Evolutionary conservation across 1,140 invertebrate genomes (phyloP).

Genomic region (Achroia grisella): DNA sequence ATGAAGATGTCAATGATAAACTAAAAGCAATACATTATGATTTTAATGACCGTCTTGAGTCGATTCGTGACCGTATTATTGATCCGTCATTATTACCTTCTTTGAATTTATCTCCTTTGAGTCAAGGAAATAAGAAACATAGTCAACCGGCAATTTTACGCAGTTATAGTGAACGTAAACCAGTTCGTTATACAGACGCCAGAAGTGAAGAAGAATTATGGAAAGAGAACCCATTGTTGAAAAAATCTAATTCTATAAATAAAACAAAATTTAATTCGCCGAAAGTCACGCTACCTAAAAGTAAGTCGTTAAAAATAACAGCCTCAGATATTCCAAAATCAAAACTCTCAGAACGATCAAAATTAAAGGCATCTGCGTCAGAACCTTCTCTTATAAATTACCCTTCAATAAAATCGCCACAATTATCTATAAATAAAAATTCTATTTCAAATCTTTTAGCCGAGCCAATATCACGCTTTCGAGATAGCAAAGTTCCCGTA

Average conservation of each 20-base stretch:
- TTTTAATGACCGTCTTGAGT: constrained; percentile 34
- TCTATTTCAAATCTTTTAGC: neutral
- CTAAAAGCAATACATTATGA: constrained; percentile 35
- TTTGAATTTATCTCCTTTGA: constrained; percentile 9
- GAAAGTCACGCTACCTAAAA: neutral
- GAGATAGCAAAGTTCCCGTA: neutral
- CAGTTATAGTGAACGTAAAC: too few species aligned
- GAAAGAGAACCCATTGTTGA: neutral
- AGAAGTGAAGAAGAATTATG: too few species aligned
- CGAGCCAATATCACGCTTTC: neutral
- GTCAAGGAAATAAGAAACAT: neutral
- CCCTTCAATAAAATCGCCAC: neutral
- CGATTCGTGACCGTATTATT: constrained; percentile 22
- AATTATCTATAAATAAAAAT: neutral
- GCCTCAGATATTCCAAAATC: constrained; percentile 12
- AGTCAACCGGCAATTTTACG: too few species aligned
- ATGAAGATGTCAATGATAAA: constrained; percentile 38
- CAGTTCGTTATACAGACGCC: too few species aligned
- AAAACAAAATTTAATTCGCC: neutral
- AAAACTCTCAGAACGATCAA: constrained; percentile 13
- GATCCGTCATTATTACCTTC: constrained; percentile 14
- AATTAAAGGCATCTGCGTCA: constrained; percentile 10
- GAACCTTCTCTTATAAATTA: constrained; percentile 5
- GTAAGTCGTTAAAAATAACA: neutral
- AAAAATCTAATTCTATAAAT: neutral